These are phyloP conservation scores for Sphaeridia pumilis DNA, from an alignment of 2,888 invertebrate species.

Conservation along the genomic window DNA sequence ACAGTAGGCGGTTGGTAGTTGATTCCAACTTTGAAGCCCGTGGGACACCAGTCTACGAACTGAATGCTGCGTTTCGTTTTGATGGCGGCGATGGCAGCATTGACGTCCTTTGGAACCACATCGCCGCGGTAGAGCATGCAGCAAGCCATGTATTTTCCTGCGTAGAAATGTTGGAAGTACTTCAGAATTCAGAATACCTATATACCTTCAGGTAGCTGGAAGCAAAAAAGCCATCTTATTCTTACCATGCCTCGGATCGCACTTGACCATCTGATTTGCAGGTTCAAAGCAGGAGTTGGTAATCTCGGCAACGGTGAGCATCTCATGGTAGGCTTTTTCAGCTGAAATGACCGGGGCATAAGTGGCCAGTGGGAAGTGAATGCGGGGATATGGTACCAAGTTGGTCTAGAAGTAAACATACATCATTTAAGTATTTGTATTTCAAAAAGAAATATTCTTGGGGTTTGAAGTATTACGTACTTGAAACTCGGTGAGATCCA, in stretches of 20 bases:
- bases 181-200: too few species aligned
- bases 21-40: slow-evolving; percentile 42
- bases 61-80: slow-evolving; percentile 50
- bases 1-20: slow-evolving; percentile 25
- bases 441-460: background rate
- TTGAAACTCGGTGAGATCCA: slow-evolving; percentile 89
- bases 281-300: slow-evolving; percentile 93
- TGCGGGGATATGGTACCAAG: slow-evolving; percentile 45
- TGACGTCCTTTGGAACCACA: slow-evolving; percentile 65
- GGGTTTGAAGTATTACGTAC: background rate
- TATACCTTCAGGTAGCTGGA: background rate
- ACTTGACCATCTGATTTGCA: slow-evolving; percentile 66
- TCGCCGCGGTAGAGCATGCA: slow-evolving; percentile 77
- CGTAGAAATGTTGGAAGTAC: too few species aligned
- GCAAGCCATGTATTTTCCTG: slow-evolving; percentile 46
- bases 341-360: slow-evolving; percentile 44
- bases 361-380: slow-evolving; percentile 44
- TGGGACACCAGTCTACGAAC: slow-evolving; percentile 46
- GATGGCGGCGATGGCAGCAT: slow-evolving; percentile 55
- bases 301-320: slow-evolving; percentile 53
- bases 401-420: slow-evolving; percentile 57
- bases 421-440: background rate
- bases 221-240: background rate
- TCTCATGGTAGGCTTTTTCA: slow-evolving; percentile 75
- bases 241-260: slow-evolving; percentile 11